phyloP scores from a whole-genome alignment of 2,113 vertebrate genomes.

The Gorilla gorilla region DNA sequence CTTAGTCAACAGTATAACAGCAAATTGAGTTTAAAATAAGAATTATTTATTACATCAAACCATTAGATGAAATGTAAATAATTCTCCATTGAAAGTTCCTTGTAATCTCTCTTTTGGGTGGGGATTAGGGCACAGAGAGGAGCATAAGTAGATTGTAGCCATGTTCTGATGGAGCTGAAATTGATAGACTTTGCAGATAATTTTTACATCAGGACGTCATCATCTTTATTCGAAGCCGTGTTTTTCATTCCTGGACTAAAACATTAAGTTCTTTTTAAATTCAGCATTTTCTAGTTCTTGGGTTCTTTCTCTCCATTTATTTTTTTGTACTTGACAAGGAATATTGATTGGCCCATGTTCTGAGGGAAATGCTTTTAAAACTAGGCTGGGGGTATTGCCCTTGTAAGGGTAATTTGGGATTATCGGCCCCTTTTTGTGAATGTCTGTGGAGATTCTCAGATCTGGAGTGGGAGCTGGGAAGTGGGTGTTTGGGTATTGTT shows the following conservation, averaged over 20 bases:
- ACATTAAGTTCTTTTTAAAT: not conserved
- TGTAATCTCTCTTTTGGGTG: not conserved
- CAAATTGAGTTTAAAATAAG: not conserved
- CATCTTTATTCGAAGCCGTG: not conserved
- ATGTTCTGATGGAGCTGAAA: not conserved
- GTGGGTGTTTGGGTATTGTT: not conserved
- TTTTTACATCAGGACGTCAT: not conserved
- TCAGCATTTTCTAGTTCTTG: not conserved
- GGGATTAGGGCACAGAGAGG: not conserved
- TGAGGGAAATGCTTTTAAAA: not conserved
- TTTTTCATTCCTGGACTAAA: slow-evolving; percentile 2
- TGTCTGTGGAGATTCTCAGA: not conserved
- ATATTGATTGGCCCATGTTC: not conserved
- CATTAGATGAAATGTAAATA: not conserved
- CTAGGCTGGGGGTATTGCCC: too few relatives aligned
- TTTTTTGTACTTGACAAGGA: not conserved
- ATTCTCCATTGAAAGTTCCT: not conserved
- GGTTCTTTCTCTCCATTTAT: not conserved
- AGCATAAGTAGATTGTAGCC: not conserved
- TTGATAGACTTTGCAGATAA: not conserved
- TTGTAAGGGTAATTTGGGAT: not conserved
- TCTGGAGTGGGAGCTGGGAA: not conserved
- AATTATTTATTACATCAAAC: not conserved
- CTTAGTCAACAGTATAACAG: not conserved
- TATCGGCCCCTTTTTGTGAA: too few relatives aligned